These are phyloP conservation scores for Zeus faber DNA, from an alignment of 2,113 vertebrate genomes.

Conservation along the genomic window DNA sequence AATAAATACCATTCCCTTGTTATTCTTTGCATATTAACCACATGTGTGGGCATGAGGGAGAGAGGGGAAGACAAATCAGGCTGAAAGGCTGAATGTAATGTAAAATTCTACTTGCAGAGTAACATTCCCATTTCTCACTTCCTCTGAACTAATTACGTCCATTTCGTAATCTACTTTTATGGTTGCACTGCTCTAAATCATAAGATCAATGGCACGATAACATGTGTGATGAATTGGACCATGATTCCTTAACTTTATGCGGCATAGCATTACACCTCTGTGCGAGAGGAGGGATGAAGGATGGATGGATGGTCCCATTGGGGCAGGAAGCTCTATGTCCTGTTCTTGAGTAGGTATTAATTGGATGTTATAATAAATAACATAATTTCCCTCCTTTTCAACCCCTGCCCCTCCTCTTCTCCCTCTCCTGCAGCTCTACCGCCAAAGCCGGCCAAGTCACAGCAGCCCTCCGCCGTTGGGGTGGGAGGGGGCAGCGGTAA, in stretches of 20 bases:
- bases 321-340: no score
- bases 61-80: not conserved
- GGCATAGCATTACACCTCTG: not conserved
- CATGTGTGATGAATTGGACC: not conserved
- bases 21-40: not conserved
- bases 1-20: not conserved
- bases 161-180: not conserved
- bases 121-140: not conserved
- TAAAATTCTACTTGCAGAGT: no score
- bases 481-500: constrained; percentile 32
- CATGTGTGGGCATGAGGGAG: not conserved
- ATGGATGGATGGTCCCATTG: no score
- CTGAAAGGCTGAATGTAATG: not conserved
- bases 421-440: constrained; percentile 47
- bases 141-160: not conserved
- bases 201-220: not conserved
- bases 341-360: not conserved
- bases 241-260: not conserved
- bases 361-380: not conserved
- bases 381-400: not conserved
- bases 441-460: constrained; percentile 50
- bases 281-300: not conserved
- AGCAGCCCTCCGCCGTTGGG: constrained; percentile 39
- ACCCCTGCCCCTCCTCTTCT: no score
- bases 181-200: not conserved